Base-by-base conservation (phyloP, 2,888 invertebrate genomes). In the Agrotis clavis region DNA sequence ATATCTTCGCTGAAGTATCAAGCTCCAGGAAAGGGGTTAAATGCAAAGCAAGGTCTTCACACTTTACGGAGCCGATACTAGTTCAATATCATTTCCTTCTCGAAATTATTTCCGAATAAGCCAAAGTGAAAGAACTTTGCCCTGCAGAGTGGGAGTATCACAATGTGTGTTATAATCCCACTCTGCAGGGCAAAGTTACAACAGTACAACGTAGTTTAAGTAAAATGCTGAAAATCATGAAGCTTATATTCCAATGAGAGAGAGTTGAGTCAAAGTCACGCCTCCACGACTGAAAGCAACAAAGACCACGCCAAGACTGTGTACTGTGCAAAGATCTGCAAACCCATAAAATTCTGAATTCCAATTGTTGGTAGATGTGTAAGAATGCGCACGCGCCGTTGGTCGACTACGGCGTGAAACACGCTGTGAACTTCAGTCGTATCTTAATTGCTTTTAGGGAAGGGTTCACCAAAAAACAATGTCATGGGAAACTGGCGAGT, bases 1-100 rank as follows among this genome's bases (percentile, higher is more conserved):
- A 77, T 69, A 77, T 48, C 16, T 60, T 60, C 68, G 41, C 53
- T 48, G 21, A 53, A 53, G 18, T 68, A n/a, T 69, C 13, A 47
- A 51, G 3, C 51, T 61, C 30, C n/a, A 0, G 50, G 16, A 51
- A 51, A 70, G 9, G 25, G 54, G 9, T 61, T 50, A 35, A 54
- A 60, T 53, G 7, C 53, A 53, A 13, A 35, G 50, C 11, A 13
- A 56, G 11, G n/a, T 57, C n/a, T 56, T 35, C n/a, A n/a, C n/a
- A 7, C 6, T n/a, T 35, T 35, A n/a, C n/a, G 1, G n/a, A 57
- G 6, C 14, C 6, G 6, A 35, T 14, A 35, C 16, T n/a, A 57
- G n/a, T 2, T n/a, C n/a, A 35, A 57, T 9, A 57, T 9, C 13
- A n/a, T 57, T 57, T 57, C 5, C 11, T 30, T 35, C n/a, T 35